Conservation (phyloP, 2,113 vertebrate species). For the Ptilonorhynchus violaceus region DNA sequence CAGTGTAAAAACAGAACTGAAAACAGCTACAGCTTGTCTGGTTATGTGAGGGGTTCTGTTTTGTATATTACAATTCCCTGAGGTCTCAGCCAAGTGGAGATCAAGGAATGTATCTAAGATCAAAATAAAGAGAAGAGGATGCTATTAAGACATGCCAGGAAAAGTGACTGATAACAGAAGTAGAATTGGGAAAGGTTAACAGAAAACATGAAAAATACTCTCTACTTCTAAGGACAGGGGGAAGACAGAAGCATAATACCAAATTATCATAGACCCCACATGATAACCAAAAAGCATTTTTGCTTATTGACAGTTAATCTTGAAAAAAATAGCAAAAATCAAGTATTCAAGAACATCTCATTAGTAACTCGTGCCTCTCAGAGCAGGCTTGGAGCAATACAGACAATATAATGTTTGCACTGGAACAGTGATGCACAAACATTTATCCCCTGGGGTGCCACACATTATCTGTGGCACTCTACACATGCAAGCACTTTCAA, state of each 20-base stretch:
- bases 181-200: neutral
- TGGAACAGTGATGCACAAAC: neutral
- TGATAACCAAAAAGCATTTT: neutral
- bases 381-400: neutral
- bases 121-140: neutral
- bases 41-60: neutral
- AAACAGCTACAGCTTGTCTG: neutral
- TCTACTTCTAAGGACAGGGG: too few species aligned
- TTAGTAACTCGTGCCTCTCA: neutral
- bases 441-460: neutral
- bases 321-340: neutral
- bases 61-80: neutral
- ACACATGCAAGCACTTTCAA: neutral
- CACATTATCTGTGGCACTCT: neutral
- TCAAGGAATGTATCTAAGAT: neutral
- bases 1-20: neutral
- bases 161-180: neutral
- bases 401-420: neutral
- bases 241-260: neutral
- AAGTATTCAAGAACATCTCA: neutral
- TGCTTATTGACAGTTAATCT: neutral
- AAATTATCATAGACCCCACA: neutral
- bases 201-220: too few species aligned
- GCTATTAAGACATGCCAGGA: neutral
- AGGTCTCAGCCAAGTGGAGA: neutral